Evolutionary conservation across 2,113 vertebrate species (phyloP).

Genomic region (Falcunculus frontatus): DNA sequence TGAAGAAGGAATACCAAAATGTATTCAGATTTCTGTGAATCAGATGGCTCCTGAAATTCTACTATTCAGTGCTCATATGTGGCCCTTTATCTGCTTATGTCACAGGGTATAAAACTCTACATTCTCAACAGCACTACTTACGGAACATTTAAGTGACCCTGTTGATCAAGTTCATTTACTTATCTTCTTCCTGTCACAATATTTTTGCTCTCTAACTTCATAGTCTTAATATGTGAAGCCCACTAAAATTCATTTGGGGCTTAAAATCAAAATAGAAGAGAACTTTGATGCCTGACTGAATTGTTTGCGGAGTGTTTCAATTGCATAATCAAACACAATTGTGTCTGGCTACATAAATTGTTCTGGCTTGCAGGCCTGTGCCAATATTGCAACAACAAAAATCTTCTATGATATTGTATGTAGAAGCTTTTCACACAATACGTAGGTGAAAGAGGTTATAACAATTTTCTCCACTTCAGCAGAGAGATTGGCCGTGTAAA

Average conservation of each 20-base stretch:
- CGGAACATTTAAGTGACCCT: not conserved
- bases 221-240: not conserved
- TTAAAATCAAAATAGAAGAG: not conserved
- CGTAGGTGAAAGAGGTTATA: not conserved
- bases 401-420: not conserved
- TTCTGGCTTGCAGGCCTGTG: not conserved
- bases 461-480: not conserved
- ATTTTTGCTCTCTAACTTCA: not conserved
- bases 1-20: not conserved
- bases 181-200: not conserved
- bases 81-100: not conserved
- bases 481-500: not conserved
- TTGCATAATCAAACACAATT: not conserved
- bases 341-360: not conserved
- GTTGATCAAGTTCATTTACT: not conserved
- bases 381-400: not conserved
- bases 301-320: not conserved
- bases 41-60: not conserved
- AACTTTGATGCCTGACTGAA: not conserved
- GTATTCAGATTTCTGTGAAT: not conserved
- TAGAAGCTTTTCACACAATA: not conserved
- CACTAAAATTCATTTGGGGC: not conserved
- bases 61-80: not conserved
- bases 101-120: not conserved
- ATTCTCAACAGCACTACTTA: not conserved